Conservation (phyloP, 2,797 vertebrate species). For the Xenops minutus region DNA sequence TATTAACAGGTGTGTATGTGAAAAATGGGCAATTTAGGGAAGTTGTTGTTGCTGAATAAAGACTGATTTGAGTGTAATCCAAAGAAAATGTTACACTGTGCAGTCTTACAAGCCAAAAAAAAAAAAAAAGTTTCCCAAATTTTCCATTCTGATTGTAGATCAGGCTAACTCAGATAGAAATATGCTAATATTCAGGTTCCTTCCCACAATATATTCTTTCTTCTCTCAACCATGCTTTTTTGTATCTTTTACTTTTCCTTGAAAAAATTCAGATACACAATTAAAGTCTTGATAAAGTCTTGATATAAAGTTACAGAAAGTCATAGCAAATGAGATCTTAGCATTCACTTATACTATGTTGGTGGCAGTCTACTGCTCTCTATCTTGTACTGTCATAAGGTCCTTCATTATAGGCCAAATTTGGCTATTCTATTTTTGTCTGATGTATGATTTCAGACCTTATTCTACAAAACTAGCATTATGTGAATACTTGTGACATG, state of each 20-base stretch:
- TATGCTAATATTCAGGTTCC: neutral
- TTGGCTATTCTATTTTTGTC: neutral
- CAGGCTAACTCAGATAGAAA: neutral
- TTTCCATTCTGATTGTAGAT: neutral
- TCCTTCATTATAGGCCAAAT: neutral
- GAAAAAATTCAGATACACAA: neutral
- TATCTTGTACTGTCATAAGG: neutral
- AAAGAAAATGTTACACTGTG: slow-evolving; percentile 18
- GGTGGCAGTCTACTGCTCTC: neutral
- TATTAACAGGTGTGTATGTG: slow-evolving; percentile 39
- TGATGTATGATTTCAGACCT: neutral
- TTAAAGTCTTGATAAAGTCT: neutral
- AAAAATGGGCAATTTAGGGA: neutral
- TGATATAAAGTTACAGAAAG: neutral
- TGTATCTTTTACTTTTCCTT: neutral
- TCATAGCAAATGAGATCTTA: neutral
- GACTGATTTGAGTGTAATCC: neutral
- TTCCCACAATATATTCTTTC: neutral
- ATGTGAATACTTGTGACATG: neutral
- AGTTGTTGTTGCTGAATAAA: slow-evolving; percentile 39
- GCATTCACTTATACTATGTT: neutral
- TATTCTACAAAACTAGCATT: neutral
- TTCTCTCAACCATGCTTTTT: neutral
- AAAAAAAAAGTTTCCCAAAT: neutral
- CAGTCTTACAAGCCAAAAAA: neutral